A percentile compares a stretch with the other conserved stretches of the same genome.
Evolutionary conservation across 2,888 invertebrate species (phyloP).

Genomic region (Scaptomyza caliginosa): DNA sequence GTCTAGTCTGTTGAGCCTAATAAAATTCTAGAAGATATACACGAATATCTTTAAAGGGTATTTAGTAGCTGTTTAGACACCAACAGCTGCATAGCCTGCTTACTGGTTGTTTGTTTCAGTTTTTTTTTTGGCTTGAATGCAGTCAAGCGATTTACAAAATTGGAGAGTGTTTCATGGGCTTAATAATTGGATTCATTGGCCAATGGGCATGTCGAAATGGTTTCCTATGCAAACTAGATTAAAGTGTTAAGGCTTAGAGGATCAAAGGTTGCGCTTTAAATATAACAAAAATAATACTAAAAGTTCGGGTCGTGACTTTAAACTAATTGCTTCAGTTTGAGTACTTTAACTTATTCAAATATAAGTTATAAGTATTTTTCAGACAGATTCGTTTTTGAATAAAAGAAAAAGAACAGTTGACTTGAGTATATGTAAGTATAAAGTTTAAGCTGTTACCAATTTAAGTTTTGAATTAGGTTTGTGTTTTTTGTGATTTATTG

Average conservation of each 20-base stretch:
- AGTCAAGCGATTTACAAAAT: slow-evolving; percentile 49
- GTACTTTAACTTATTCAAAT: no score
- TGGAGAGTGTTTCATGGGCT: slow-evolving; percentile 16
- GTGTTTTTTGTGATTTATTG: no score
- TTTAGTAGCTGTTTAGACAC: background rate
- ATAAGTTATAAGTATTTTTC: no score
- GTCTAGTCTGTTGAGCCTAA: no score
- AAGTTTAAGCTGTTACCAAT: no score
- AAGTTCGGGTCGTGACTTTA: no score
- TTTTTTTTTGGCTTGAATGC: slow-evolving; percentile 32
- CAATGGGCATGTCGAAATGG: slow-evolving; percentile 19
- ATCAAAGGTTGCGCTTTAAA: background rate
- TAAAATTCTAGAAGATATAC: background rate
- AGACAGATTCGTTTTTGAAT: no score
- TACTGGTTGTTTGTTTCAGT: slow-evolving; percentile 9
- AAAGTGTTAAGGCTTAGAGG: background rate
- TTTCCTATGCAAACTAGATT: slow-evolving; percentile 10
- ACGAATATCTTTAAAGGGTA: slow-evolving; percentile 6
- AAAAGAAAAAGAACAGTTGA: no score
- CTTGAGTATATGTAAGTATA: no score
- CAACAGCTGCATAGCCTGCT: background rate
- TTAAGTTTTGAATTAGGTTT: no score
- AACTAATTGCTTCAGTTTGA: no score
- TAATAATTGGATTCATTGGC: slow-evolving; percentile 30
- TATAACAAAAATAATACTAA: no score